phyloP scores from a whole-genome alignment of 2,113 vertebrate species.

The Agelaius tricolor region DNA sequence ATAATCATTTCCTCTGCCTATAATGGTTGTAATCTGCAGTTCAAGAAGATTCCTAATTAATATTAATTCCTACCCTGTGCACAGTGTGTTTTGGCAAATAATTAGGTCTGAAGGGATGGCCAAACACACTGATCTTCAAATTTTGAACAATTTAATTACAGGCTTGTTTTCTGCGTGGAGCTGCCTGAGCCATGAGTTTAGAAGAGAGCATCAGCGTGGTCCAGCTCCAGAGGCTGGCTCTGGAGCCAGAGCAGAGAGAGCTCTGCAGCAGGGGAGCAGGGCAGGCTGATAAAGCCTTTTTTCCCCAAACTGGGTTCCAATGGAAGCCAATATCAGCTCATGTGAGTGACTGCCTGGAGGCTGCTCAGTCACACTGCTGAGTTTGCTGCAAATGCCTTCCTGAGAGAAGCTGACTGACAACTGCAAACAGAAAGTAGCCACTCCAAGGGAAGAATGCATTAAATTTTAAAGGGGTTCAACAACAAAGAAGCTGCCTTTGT shows the following conservation, averaged over 20 bases:
- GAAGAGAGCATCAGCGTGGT: background rate
- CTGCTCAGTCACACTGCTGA: background rate
- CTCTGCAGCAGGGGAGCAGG: background rate
- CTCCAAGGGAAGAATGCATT: background rate
- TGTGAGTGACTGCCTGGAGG: background rate
- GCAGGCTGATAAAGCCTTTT: background rate
- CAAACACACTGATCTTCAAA: slow-evolving; percentile 57
- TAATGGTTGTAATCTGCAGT: slow-evolving; percentile 40
- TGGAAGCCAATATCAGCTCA: background rate
- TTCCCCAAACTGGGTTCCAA: background rate
- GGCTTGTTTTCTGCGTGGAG: slow-evolving; percentile 41
- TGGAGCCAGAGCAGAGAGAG: background rate
- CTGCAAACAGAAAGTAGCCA: background rate
- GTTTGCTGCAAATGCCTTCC: background rate
- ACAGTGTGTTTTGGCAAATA: slow-evolving; percentile 61
- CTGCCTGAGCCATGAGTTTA: background rate
- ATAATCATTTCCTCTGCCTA: slow-evolving; percentile 46
- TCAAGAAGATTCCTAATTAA: slow-evolving; percentile 58
- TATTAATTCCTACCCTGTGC: slow-evolving; percentile 49
- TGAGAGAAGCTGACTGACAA: background rate
- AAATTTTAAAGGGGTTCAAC: background rate
- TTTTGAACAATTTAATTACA: slow-evolving; percentile 66
- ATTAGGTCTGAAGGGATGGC: slow-evolving; percentile 58
- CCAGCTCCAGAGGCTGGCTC: background rate
- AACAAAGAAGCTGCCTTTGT: background rate